Base-by-base conservation (phyloP, 2,797 vertebrate genomes). In the Oryzias sinensis region DNA sequence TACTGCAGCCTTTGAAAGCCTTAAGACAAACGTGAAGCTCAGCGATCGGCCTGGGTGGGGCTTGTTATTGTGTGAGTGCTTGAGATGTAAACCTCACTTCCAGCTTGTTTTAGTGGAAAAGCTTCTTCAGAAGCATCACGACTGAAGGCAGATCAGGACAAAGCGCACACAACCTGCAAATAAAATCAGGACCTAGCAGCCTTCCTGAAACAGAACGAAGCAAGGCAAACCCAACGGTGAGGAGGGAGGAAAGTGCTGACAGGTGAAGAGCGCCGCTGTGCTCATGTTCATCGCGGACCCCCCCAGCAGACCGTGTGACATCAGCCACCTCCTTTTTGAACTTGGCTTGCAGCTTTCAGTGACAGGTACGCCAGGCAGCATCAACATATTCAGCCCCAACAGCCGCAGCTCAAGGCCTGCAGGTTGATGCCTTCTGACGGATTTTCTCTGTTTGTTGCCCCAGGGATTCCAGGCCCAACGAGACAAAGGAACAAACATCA, bases 361-460 rank as follows among this genome's bases (percentile, higher is more conserved):
- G 90, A 91, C 90, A 90, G 82, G 83, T 88, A 89, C 69, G 90
- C 87, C 85, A 85, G 73, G 51, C 75, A 62, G 81, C 83, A 91
- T 91, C 82, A 89, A 57, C 77, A 41, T 81, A 83, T 87, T 75
- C 77, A 2, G 64, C 70, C 60, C 6, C 65, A 70, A 49, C 85
- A 60, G 74, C 68, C 71, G 56, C 75, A 41, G 3, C 74, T 84
- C 76, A 65, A 56, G 43, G 72, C 81, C 83, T 43, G n/a, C 75
- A 83, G 79, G 62, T 77, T 87, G 80, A 91, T 89, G 56, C 64
- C 72, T 73, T 72, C 79, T 90, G 90, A 91, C 77, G 75, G 77
- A 71, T 80, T 68, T 80, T 89, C 80, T 88, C 89, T 91, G 91
- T 84, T 90, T 78, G 84, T 90, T 90, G 90, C 90, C 90, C n/a